Evolutionary conservation across 2,797 vertebrate genomes (phyloP).

Genomic region (Triplophysa yarkandensis): DNA sequence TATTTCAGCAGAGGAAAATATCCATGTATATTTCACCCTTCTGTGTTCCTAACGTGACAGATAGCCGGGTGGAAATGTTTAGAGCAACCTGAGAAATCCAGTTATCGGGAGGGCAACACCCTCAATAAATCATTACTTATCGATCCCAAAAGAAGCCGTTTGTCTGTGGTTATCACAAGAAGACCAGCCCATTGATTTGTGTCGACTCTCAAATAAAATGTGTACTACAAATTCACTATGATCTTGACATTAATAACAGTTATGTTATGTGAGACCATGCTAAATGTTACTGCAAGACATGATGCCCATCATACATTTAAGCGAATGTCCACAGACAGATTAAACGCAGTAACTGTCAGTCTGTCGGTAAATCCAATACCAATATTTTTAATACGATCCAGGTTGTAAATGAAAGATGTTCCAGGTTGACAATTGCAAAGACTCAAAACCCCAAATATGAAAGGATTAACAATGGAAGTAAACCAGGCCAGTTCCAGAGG

Average conservation of each 20-base stretch:
- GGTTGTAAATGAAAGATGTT: not conserved
- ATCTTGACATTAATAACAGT: slow-evolving; percentile 3
- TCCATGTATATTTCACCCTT: slow-evolving; percentile 26
- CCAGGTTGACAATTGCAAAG: not conserved
- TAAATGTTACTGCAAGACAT: slow-evolving; percentile 5
- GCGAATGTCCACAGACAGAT: not conserved
- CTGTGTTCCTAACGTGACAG: slow-evolving; percentile 1
- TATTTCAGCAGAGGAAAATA: slow-evolving; percentile 4
- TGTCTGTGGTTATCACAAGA: slow-evolving; percentile 41
- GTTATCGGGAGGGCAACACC: slow-evolving; percentile 15
- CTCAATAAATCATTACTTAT: slow-evolving; percentile 42
- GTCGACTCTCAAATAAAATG: slow-evolving; percentile 32
- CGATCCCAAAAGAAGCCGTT: slow-evolving; percentile 27
- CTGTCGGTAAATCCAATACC: slow-evolving; percentile 12
- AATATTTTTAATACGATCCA: slow-evolving; percentile 12
- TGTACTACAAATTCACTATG: slow-evolving; percentile 10
- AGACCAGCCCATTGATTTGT: slow-evolving; percentile 37
- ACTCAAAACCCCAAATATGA: not conserved
- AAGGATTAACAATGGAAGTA: not conserved
- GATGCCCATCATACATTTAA: not conserved
- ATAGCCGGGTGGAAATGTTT: not conserved
- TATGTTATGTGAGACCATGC: slow-evolving; percentile 6
- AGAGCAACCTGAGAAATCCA: slow-evolving; percentile 32
- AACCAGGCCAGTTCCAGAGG: slow-evolving; percentile 2
- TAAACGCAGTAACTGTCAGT: slow-evolving; percentile 1